Conservation (phyloP, 2,888 invertebrate genomes). For the Sphecodes monilicornis region DNA sequence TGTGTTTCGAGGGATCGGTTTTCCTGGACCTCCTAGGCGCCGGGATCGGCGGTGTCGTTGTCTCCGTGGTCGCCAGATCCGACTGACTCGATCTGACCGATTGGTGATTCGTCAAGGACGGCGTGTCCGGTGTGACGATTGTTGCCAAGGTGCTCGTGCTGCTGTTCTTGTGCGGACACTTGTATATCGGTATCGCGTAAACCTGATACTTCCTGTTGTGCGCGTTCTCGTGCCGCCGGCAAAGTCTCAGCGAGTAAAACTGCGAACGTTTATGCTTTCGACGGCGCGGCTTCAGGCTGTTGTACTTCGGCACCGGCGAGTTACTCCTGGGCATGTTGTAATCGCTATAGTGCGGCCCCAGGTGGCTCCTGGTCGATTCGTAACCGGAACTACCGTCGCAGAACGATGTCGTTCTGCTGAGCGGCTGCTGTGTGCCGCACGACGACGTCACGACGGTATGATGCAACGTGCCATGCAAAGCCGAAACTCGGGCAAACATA, state of each 20-base stretch:
- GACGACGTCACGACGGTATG: slow-evolving; percentile 74
- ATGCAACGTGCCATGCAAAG: slow-evolving; percentile 82
- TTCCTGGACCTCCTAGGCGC: slow-evolving; percentile 77
- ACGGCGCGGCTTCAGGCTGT: slow-evolving; percentile 81
- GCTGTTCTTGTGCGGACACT: slow-evolving; percentile 78
- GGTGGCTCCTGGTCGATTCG: slow-evolving; percentile 84
- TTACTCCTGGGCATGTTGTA: slow-evolving; percentile 82
- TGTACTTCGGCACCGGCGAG: slow-evolving; percentile 81
- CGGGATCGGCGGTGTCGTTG: slow-evolving; percentile 66
- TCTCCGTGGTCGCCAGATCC: not conserved
- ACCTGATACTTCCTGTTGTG: slow-evolving; percentile 76
- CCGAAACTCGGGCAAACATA: slow-evolving; percentile 82
- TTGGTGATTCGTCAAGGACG: slow-evolving; percentile 63
- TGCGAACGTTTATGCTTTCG: slow-evolving; percentile 79
- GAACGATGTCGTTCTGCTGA: slow-evolving; percentile 77
- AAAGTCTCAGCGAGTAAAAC: slow-evolving; percentile 75
- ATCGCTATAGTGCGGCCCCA: slow-evolving; percentile 82
- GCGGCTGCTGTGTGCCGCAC: slow-evolving; percentile 59
- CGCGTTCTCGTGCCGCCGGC: slow-evolving; percentile 76
- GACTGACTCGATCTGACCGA: slow-evolving; percentile 21
- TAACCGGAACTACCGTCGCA: slow-evolving; percentile 85
- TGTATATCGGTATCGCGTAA: slow-evolving; percentile 81
- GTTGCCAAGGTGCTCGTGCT: slow-evolving; percentile 75
- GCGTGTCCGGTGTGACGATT: slow-evolving; percentile 69
- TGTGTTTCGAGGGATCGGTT: slow-evolving; percentile 83